Conservation (phyloP, 2,113 vertebrate species). For the Syngnathus typhle region DNA sequence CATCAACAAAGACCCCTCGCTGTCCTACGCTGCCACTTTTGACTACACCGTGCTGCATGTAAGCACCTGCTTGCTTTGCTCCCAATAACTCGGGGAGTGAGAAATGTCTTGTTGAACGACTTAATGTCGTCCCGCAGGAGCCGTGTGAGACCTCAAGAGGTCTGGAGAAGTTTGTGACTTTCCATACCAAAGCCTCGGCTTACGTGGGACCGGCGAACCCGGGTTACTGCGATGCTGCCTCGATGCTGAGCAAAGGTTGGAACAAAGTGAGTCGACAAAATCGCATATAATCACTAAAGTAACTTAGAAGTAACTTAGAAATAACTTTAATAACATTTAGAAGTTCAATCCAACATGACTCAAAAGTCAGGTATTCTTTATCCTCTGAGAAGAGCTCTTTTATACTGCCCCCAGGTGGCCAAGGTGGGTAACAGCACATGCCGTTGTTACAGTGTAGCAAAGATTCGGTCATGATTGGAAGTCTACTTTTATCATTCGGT, state of each 20-base stretch:
- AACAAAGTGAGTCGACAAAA: constrained; percentile 58
- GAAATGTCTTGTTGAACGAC: neutral
- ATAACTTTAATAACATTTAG: too few relatives aligned
- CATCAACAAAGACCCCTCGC: constrained; percentile 66
- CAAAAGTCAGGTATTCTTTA: too few relatives aligned
- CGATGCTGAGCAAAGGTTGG: constrained; percentile 74
- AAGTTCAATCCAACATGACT: too few relatives aligned
- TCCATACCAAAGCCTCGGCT: constrained; percentile 64
- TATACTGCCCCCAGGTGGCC: too few relatives aligned
- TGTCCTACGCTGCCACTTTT: constrained; percentile 62
- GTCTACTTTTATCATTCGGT: too few relatives aligned
- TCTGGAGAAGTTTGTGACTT: constrained; percentile 64
- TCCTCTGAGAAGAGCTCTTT: too few relatives aligned
- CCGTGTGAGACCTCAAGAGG: constrained; percentile 73
- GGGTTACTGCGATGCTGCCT: constrained; percentile 74
- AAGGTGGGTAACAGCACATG: too few relatives aligned
- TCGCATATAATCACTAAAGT: too few relatives aligned
- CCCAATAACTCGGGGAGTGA: neutral
- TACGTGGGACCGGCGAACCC: constrained; percentile 73
- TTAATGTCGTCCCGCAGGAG: constrained; percentile 51
- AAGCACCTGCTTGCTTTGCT: neutral
- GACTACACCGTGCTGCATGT: constrained; percentile 73
- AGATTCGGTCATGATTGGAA: too few relatives aligned
- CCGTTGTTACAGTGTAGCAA: too few relatives aligned
- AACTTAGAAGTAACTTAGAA: too few relatives aligned